Evolutionary conservation across 2,888 invertebrate species (phyloP).

Genomic region (Chymomyza fuscimana): DNA sequence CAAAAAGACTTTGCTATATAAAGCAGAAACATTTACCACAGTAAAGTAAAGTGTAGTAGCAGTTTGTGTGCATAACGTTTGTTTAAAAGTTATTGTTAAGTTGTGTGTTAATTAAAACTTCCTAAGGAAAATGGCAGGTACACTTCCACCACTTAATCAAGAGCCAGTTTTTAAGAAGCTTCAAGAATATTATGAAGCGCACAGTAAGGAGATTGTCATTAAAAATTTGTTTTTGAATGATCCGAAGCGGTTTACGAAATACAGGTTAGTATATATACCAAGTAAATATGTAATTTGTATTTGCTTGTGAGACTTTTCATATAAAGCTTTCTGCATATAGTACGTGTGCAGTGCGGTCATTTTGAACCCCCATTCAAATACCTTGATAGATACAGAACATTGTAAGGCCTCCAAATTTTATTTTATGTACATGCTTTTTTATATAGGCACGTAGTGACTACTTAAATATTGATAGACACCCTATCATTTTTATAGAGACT

Average conservation of each 20-base stretch:
- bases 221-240: constrained; percentile 90
- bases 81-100: constrained; percentile 43
- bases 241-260: constrained; percentile 90
- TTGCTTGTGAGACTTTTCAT: not conserved
- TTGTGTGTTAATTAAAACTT: constrained; percentile 48
- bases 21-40: constrained; percentile 16
- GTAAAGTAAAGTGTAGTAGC: constrained; percentile 56
- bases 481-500: not conserved
- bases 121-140: constrained; percentile 63
- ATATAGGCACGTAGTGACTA: not conserved
- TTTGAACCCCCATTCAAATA: constrained; percentile 4
- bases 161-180: constrained; percentile 89
- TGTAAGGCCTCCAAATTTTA: not conserved
- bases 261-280: constrained; percentile 84
- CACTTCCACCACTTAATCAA: constrained; percentile 81
- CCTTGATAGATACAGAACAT: not conserved
- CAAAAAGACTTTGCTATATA: constrained; percentile 20
- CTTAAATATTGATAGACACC: not conserved
- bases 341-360: constrained; percentile 25
- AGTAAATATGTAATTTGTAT: not conserved
- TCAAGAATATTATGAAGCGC: constrained; percentile 86
- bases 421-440: not conserved
- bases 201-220: constrained; percentile 89
- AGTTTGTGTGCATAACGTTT: constrained; percentile 30
- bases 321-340: constrained; percentile 8